A percentile compares a stretch with the other conserved stretches of the same genome.
Conservation (phyloP, 2,888 invertebrate species). For the Cotesia congregata region DNA sequence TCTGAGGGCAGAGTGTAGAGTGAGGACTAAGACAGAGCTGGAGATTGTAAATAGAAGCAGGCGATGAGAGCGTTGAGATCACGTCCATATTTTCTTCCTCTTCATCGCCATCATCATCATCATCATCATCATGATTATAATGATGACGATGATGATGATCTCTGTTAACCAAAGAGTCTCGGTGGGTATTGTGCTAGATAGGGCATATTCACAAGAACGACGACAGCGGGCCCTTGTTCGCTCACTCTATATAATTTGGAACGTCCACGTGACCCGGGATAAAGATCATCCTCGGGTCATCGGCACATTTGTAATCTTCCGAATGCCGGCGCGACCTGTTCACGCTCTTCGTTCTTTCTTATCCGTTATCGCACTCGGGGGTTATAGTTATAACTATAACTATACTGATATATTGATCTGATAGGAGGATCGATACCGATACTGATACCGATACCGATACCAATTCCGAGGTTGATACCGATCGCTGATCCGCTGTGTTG, state of each 20-base stretch:
- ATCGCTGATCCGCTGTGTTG: background rate
- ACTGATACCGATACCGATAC: conserved; percentile 50
- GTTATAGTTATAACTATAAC: background rate
- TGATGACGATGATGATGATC: background rate
- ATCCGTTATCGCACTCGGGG: conserved; percentile 52
- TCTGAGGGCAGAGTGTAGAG: conserved; percentile 24
- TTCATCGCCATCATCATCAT: background rate
- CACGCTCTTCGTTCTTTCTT: conserved; percentile 61
- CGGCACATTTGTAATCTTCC: conserved; percentile 66
- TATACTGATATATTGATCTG: conserved; percentile 34
- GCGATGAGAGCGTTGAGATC: conserved; percentile 52
- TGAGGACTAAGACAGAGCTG: background rate
- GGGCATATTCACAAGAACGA: conserved; percentile 21
- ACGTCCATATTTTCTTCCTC: conserved; percentile 52
- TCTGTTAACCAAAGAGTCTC: conserved; percentile 26
- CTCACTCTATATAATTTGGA: conserved; percentile 68
- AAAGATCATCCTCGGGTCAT: conserved; percentile 61
- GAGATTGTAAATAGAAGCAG: conserved; percentile 26
- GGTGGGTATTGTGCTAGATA: conserved; percentile 57
- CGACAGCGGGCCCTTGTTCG: conserved; percentile 21
- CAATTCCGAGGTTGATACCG: background rate
- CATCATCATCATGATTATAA: background rate
- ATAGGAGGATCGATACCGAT: conserved; percentile 44
- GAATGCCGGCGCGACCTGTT: conserved; percentile 65
- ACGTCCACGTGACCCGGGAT: conserved; percentile 64